Evolutionary conservation across 2,888 invertebrate genomes (phyloP).

Genomic region (Tiliacea citrago): DNA sequence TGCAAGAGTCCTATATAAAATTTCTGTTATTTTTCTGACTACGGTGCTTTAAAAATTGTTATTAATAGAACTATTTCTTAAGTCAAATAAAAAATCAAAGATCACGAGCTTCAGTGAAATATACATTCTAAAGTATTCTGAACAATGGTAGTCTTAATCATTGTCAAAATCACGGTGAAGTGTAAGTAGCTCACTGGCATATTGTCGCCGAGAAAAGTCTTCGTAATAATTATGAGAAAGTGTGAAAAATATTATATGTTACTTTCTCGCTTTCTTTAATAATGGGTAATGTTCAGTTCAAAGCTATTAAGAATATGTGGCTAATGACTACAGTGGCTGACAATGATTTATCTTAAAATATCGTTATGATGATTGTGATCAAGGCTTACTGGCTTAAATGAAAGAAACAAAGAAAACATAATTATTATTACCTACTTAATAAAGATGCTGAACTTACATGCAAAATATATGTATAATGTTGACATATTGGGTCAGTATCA

Average conservation of each 20-base stretch:
- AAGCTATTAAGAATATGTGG: constrained; percentile 1
- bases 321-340: constrained; percentile 1
- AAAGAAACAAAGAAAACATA: too few species aligned
- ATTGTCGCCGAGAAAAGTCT: not conserved
- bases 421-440: not conserved
- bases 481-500: not conserved
- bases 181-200: not conserved
- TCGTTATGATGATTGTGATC: not conserved
- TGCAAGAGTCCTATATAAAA: not conserved
- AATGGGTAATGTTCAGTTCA: constrained; percentile 2
- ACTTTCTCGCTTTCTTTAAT: constrained; percentile 20
- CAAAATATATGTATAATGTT: not conserved
- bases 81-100: not conserved
- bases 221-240: constrained; percentile 6
- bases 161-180: not conserved
- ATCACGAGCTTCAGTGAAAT: not conserved
- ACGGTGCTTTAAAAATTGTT: not conserved
- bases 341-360: not conserved
- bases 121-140: not conserved
- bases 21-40: not conserved
- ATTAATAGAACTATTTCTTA: not conserved
- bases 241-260: not conserved
- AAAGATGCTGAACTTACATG: not conserved
- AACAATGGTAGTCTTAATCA: not conserved
- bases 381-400: too few species aligned